Conservation (phyloP, 2,113 vertebrate species). For the Rhynchomys soricoides region DNA sequence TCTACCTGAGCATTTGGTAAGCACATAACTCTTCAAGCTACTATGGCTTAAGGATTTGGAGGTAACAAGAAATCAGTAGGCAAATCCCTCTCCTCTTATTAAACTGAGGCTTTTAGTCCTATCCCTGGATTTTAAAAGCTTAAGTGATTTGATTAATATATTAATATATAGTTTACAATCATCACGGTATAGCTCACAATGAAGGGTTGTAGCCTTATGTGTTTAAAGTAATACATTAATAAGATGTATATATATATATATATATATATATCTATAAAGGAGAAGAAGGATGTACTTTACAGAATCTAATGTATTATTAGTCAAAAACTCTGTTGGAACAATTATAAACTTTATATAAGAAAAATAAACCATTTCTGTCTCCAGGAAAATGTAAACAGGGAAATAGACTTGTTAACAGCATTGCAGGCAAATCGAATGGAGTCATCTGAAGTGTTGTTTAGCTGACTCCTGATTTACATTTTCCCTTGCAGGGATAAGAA, state of each 20-base stretch:
- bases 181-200: background rate
- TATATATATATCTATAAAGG: background rate
- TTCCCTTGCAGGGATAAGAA: background rate
- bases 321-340: background rate
- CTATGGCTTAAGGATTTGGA: background rate
- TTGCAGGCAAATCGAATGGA: background rate
- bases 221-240: background rate
- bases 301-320: background rate
- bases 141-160: background rate
- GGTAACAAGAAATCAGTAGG: background rate
- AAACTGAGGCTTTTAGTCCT: background rate
- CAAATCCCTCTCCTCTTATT: background rate
- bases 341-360: background rate
- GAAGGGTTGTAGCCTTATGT: background rate
- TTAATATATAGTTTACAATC: background rate
- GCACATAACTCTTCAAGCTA: background rate
- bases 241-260: background rate
- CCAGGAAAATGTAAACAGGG: background rate
- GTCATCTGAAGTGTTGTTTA: background rate
- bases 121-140: background rate
- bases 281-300: background rate
- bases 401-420: background rate
- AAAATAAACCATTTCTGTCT: background rate
- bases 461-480: background rate
- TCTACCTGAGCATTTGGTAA: background rate